Percentiles rank a stretch among this genome's conserved stretches.
Evolutionary conservation across 2,113 vertebrate genomes (phyloP).

Genomic region (Macrotis lagotis): DNA sequence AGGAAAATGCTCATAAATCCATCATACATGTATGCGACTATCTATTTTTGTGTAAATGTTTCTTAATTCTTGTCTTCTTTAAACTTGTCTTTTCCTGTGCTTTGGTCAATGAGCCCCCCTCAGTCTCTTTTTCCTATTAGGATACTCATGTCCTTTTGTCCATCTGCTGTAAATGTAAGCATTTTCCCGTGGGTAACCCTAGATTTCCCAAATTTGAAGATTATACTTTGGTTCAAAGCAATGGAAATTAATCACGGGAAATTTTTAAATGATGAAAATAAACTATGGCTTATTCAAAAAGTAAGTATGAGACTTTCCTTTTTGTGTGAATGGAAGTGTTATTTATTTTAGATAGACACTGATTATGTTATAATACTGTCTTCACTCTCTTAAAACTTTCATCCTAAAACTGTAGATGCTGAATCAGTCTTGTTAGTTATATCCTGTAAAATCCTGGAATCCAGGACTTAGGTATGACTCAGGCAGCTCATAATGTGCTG

Average conservation of each 20-base stretch:
- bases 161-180: conserved; percentile 10
- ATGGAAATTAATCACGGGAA: not conserved
- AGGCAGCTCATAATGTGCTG: conserved; percentile 48
- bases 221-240: conserved; percentile 17
- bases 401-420: conserved; percentile 55
- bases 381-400: not conserved
- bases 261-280: not conserved
- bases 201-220: not conserved
- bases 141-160: conserved; percentile 48
- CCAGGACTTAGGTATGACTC: not conserved
- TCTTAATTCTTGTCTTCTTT: too few relatives aligned
- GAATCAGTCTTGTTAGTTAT: conserved; percentile 62
- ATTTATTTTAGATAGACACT: not conserved
- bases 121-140: conserved; percentile 47
- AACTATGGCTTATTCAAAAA: not conserved
- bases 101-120: conserved; percentile 53
- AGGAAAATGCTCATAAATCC: conserved; percentile 53
- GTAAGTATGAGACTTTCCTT: not conserved
- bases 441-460: not conserved
- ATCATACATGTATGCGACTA: conserved; percentile 64
- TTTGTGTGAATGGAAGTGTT: not conserved
- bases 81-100: conserved; percentile 60
- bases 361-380: not conserved
- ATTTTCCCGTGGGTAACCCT: not conserved
- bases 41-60: conserved; percentile 66